Evolutionary conservation across 2,797 vertebrate genomes (phyloP).

Genomic region (Adelosebastes latens): DNA sequence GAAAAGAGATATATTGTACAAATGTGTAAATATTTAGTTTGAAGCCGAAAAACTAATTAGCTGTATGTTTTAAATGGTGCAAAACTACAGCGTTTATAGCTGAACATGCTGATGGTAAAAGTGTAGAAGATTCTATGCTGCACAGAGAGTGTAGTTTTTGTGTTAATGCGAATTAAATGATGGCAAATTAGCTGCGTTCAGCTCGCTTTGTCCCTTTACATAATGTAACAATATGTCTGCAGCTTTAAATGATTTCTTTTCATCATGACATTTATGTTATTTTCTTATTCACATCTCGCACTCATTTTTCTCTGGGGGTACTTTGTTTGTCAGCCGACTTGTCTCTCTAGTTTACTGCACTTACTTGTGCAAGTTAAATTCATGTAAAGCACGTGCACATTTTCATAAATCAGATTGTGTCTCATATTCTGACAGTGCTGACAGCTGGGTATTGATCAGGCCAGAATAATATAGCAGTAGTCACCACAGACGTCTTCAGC

Average conservation of each 20-base stretch:
- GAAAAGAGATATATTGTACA: conserved; percentile 4
- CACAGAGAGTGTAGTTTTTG: neutral
- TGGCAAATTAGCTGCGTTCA: conserved; percentile 1
- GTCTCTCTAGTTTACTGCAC: neutral
- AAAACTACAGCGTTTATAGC: neutral
- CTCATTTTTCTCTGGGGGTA: neutral
- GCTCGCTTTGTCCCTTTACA: neutral
- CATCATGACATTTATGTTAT: conserved; percentile 26
- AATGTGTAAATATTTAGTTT: conserved; percentile 42
- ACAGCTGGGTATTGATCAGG: conserved; percentile 34
- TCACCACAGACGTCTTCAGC: neutral
- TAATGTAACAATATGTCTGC: neutral
- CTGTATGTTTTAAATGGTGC: conserved; percentile 12
- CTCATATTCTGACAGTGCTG: conserved; percentile 15
- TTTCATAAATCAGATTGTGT: conserved; percentile 13
- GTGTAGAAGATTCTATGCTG: no score
- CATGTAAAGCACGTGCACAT: neutral
- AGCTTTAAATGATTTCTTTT: conserved; percentile 7
- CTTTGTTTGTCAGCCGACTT: neutral
- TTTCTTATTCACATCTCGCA: neutral
- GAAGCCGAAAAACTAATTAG: conserved; percentile 7
- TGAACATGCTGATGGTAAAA: neutral
- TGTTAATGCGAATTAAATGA: conserved; percentile 3
- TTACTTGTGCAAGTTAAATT: neutral
- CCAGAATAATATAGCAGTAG: neutral